Percentiles rank a stretch among this genome's conserved stretches.
phyloP scores from a whole-genome alignment of 2,797 vertebrate species.

The Tenualosa thibaudeaui region DNA sequence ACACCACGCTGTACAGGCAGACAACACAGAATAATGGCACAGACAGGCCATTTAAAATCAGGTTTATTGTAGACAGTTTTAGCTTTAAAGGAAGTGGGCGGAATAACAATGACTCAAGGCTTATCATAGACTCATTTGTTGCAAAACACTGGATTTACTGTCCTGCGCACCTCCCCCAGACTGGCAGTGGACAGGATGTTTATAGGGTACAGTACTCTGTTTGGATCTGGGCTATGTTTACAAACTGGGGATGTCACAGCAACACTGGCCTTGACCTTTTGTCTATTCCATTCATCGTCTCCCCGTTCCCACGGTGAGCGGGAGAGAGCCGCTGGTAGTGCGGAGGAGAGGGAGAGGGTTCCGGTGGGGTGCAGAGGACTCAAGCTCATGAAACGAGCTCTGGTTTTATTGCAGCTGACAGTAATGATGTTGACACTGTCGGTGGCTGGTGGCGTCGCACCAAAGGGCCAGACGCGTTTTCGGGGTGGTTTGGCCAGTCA shows the following conservation, averaged over 20 bases:
- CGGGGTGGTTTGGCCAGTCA: slow-evolving; percentile 73
- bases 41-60: background rate
- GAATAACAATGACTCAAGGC: slow-evolving; percentile 2
- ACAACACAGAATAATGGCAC: background rate
- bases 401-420: slow-evolving; percentile 65
- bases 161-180: slow-evolving; percentile 24
- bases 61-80: background rate
- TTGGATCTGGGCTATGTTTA: slow-evolving; percentile 60
- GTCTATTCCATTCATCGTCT: slow-evolving; percentile 42
- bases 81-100: background rate
- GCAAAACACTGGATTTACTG: slow-evolving; percentile 15
- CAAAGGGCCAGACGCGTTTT: slow-evolving; percentile 63
- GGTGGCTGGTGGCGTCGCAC: slow-evolving; percentile 50
- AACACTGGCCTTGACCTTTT: slow-evolving; percentile 52
- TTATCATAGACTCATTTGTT: slow-evolving; percentile 20
- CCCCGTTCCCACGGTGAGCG: slow-evolving; percentile 63
- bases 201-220: slow-evolving; percentile 55
- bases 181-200: slow-evolving; percentile 53
- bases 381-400: slow-evolving; percentile 46
- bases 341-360: slow-evolving; percentile 40
- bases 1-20: background rate
- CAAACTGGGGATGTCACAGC: slow-evolving; percentile 64
- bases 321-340: slow-evolving; percentile 16
- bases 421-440: slow-evolving; percentile 68
- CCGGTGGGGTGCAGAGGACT: slow-evolving; percentile 38